Percentiles rank a stretch among this genome's conserved stretches.
phyloP scores from a whole-genome alignment of 2,888 invertebrate genomes.

The Heterodera filipjevi region DNA sequence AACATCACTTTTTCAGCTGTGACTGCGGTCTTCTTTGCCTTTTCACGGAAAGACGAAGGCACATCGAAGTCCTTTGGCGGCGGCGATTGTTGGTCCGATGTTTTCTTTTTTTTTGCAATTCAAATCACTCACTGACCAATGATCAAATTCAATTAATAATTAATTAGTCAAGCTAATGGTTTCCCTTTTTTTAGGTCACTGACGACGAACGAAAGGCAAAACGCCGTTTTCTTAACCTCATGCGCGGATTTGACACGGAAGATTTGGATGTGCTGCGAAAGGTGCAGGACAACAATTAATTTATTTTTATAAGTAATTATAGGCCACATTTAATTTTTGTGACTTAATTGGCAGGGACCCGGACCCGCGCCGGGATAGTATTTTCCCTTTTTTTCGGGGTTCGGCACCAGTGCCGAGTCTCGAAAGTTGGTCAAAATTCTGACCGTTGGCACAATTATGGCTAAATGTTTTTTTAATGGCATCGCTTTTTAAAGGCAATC shows the following conservation, averaged over 20 bases:
- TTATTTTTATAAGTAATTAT: too few relatives aligned
- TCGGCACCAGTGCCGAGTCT: too few relatives aligned
- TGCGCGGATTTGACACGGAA: conserved; percentile 65
- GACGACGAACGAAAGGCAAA: conserved; percentile 61
- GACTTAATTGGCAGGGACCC: too few relatives aligned
- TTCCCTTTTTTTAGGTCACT: conserved; percentile 40
- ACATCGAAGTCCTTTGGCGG: conserved; percentile 54
- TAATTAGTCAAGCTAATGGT: not conserved
- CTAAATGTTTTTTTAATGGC: too few relatives aligned
- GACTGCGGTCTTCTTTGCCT: conserved; percentile 62
- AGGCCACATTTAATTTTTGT: too few relatives aligned
- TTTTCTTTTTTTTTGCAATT: not conserved
- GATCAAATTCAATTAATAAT: not conserved
- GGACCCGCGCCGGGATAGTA: too few relatives aligned
- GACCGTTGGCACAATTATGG: too few relatives aligned
- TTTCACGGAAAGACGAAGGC: conserved; percentile 58
- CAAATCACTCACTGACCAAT: not conserved
- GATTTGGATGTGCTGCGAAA: conserved; percentile 62
- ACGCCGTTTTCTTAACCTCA: conserved; percentile 60
- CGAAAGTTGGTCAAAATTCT: too few relatives aligned
- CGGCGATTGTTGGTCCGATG: conserved; percentile 34
- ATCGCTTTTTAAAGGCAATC: conserved; percentile 43
- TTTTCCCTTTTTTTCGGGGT: too few relatives aligned
- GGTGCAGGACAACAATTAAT: conserved; percentile 41
- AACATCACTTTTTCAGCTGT: conserved; percentile 47